These are phyloP conservation scores for Apolygus lucorum DNA, from an alignment of 1,140 invertebrate species.

Conservation along the genomic window DNA sequence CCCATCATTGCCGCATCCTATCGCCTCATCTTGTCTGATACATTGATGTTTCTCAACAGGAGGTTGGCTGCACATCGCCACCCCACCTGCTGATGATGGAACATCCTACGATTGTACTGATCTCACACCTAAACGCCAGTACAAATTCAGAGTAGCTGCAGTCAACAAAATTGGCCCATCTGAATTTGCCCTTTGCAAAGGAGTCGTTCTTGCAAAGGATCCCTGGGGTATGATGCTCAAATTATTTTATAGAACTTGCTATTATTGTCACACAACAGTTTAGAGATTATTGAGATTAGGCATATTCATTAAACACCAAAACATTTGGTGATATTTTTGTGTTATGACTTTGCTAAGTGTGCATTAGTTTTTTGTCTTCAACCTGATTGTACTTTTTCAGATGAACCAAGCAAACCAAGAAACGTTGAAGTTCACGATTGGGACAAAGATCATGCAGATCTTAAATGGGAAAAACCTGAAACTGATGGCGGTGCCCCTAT, in stretches of 20 bases:
- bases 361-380: too few relatives aligned
- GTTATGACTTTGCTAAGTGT: too few relatives aligned
- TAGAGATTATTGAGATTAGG: too few relatives aligned
- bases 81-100: slow-evolving; percentile 51
- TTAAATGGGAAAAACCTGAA: slow-evolving; percentile 84
- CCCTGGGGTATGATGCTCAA: slow-evolving; percentile 87
- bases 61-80: slow-evolving; percentile 76
- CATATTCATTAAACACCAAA: too few relatives aligned
- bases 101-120: slow-evolving; percentile 77
- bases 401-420: slow-evolving; percentile 87
- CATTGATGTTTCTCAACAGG: slow-evolving; percentile 40
- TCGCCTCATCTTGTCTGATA: slow-evolving; percentile 26
- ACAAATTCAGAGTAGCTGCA: slow-evolving; percentile 90
- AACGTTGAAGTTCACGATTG: slow-evolving; percentile 87
- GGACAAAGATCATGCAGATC: slow-evolving; percentile 90
- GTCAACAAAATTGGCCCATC: slow-evolving; percentile 84
- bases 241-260: too few relatives aligned
- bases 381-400: slow-evolving; percentile 46
- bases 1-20: background rate
- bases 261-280: too few relatives aligned
- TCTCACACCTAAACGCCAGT: slow-evolving; percentile 76
- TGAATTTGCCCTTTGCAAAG: slow-evolving; percentile 77
- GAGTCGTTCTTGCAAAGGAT: slow-evolving; percentile 88
- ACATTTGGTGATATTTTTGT: too few relatives aligned
- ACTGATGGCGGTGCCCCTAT: slow-evolving; percentile 91